Evolutionary conservation across 2,888 invertebrate genomes (phyloP).

Genomic region (Melipona bicolor): DNA sequence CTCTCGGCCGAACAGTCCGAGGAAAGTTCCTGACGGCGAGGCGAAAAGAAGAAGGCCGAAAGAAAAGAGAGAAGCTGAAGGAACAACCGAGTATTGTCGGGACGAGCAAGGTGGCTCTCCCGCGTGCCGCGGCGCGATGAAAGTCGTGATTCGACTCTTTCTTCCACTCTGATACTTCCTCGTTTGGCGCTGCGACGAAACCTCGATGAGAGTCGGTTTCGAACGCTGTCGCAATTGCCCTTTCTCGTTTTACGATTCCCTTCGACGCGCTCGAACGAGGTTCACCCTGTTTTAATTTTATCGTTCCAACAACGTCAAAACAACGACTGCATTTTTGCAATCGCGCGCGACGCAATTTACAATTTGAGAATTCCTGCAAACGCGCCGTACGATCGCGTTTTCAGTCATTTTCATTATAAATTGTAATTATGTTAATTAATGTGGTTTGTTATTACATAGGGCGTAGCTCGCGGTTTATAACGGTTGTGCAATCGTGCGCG

Average conservation of each 20-base stretch:
- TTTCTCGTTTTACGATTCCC: slow-evolving; percentile 40
- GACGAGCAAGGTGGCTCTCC: slow-evolving; percentile 64
- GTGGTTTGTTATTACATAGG: not conserved
- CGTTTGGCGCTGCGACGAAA: slow-evolving; percentile 55
- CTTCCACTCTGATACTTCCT: slow-evolving; percentile 63
- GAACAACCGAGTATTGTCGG: slow-evolving; percentile 59
- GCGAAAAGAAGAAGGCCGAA: slow-evolving; percentile 21
- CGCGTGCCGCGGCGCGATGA: slow-evolving; percentile 57
- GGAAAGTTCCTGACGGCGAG: slow-evolving; percentile 28
- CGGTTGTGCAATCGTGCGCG: not conserved
- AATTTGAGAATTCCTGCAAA: not conserved
- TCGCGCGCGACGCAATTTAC: not conserved
- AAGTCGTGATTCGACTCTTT: slow-evolving; percentile 70
- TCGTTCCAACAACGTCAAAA: not conserved
- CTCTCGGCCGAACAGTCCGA: slow-evolving; percentile 34
- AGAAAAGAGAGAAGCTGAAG: slow-evolving; percentile 37
- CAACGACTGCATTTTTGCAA: not conserved
- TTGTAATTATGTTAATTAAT: slow-evolving; percentile 37
- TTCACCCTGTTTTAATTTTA: not conserved
- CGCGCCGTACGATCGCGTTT: not conserved
- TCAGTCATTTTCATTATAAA: slow-evolving; percentile 8
- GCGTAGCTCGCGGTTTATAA: not conserved
- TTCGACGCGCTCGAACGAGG: slow-evolving; percentile 22
- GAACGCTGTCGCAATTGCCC: slow-evolving; percentile 63
- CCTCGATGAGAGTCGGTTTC: slow-evolving; percentile 32